Percentiles rank a stretch among this genome's conserved stretches.
Conservation (phyloP, 2,113 vertebrate species). For the Salvelinus fontinalis region DNA sequence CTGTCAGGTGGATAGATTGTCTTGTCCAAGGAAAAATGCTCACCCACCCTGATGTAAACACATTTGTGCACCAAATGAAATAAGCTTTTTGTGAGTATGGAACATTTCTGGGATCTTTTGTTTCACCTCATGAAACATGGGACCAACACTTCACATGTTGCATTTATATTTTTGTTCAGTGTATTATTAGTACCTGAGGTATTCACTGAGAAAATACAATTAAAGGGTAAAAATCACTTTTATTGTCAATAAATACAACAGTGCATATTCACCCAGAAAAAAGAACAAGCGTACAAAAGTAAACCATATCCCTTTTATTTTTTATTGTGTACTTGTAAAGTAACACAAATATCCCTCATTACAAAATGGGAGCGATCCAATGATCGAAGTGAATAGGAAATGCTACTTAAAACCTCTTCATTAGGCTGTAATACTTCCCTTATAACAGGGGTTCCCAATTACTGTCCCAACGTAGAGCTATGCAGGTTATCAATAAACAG, state of each 20-base stretch:
- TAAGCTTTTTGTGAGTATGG: no score
- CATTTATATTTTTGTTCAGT: no score
- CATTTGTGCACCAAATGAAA: no score
- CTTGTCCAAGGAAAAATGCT: no score
- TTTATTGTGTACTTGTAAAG: slow-evolving; percentile 54
- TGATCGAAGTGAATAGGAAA: slow-evolving; percentile 13
- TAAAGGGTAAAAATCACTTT: slow-evolving; percentile 56
- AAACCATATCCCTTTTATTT: slow-evolving; percentile 52
- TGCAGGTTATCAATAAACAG: slow-evolving; percentile 17
- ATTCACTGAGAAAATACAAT: background rate
- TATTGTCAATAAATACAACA: slow-evolving; percentile 67
- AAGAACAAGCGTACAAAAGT: slow-evolving; percentile 57
- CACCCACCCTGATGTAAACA: no score
- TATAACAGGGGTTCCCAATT: background rate
- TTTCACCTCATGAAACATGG: no score
- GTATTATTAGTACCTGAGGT: background rate
- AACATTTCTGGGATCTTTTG: no score
- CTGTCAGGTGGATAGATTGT: no score
- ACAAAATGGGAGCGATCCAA: slow-evolving; percentile 37
- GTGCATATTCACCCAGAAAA: slow-evolving; percentile 45
- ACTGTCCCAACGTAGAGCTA: slow-evolving; percentile 29
- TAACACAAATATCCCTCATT: slow-evolving; percentile 29
- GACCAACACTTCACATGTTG: no score
- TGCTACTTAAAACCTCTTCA: background rate
- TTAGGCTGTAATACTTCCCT: slow-evolving; percentile 22